These are phyloP conservation scores for Protodeltote pygarga DNA, from an alignment of 2,888 invertebrate species.

Conservation along the genomic window DNA sequence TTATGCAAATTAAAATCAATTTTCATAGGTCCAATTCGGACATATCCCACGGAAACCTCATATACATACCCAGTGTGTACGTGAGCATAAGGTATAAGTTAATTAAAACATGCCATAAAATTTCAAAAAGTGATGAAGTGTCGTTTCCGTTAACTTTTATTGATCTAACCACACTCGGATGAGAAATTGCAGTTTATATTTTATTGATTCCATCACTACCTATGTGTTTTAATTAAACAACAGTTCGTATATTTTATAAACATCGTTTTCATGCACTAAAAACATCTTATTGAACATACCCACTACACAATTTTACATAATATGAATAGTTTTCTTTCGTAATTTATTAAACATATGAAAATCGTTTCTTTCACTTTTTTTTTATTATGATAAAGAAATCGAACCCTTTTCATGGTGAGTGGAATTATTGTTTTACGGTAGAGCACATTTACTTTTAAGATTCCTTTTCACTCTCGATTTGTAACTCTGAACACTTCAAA, in stretches of 20 bases:
- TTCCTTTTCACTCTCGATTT: too few relatives aligned
- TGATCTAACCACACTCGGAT: constrained; percentile 36
- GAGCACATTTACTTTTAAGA: too few relatives aligned
- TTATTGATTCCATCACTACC: constrained; percentile 12
- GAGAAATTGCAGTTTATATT: constrained; percentile 24
- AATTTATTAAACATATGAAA: too few relatives aligned
- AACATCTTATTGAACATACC: too few relatives aligned
- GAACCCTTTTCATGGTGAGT: too few relatives aligned
- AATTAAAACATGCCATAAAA: constrained; percentile 51
- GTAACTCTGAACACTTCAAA: too few relatives aligned
- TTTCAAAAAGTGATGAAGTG: constrained; percentile 42
- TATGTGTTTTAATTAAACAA: neutral
- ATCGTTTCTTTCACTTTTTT: too few relatives aligned
- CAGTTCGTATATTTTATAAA: neutral
- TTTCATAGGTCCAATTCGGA: constrained; percentile 57
- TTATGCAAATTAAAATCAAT: constrained; percentile 68
- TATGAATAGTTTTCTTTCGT: too few relatives aligned
- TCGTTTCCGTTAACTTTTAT: constrained; percentile 59
- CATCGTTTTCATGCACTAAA: neutral
- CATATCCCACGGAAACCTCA: constrained; percentile 47
- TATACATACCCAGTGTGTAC: constrained; percentile 22
- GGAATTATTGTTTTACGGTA: too few relatives aligned
- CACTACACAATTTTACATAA: too few relatives aligned
- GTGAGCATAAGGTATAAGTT: constrained; percentile 34
- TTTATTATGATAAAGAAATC: too few relatives aligned